Conservation (phyloP, 2,888 invertebrate genomes). For the Torymus auratus region DNA sequence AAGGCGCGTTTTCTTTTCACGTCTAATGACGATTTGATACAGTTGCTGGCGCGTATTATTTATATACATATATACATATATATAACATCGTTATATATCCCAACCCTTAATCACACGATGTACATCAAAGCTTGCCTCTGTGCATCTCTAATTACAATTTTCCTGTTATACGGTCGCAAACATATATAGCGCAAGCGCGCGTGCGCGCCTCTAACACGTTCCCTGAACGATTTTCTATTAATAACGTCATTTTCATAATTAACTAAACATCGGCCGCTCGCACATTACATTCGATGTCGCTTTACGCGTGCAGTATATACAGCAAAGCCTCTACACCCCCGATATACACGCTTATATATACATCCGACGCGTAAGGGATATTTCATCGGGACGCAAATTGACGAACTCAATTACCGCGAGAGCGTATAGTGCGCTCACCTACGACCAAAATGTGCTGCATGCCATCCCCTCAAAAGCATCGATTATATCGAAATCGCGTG, state of each 20-base stretch:
- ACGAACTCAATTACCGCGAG: conserved; percentile 45
- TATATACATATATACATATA: too few relatives aligned
- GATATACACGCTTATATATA: too few relatives aligned
- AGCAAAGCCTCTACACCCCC: too few relatives aligned
- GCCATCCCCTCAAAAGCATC: conserved; percentile 35
- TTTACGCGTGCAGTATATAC: neutral
- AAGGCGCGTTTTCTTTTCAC: too few relatives aligned
- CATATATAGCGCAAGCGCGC: too few relatives aligned
- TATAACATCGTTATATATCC: too few relatives aligned
- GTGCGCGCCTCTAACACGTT: neutral
- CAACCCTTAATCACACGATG: too few relatives aligned
- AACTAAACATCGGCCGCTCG: neutral
- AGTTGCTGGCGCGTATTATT: too few relatives aligned
- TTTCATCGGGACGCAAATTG: conserved; percentile 41
- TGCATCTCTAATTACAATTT: too few relatives aligned
- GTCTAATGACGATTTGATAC: too few relatives aligned
- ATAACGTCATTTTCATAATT: conserved; percentile 48
- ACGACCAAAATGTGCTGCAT: conserved; percentile 28
- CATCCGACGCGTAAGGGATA: conserved; percentile 1
- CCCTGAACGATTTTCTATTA: conserved; percentile 35
- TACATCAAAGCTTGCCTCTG: too few relatives aligned
- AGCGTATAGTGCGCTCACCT: neutral
- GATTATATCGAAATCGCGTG: conserved; percentile 30
- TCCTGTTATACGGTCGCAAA: too few relatives aligned
- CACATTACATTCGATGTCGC: conserved; percentile 4